phyloP scores from a whole-genome alignment of 2,888 invertebrate genomes.

The Papilio protenor region DNA sequence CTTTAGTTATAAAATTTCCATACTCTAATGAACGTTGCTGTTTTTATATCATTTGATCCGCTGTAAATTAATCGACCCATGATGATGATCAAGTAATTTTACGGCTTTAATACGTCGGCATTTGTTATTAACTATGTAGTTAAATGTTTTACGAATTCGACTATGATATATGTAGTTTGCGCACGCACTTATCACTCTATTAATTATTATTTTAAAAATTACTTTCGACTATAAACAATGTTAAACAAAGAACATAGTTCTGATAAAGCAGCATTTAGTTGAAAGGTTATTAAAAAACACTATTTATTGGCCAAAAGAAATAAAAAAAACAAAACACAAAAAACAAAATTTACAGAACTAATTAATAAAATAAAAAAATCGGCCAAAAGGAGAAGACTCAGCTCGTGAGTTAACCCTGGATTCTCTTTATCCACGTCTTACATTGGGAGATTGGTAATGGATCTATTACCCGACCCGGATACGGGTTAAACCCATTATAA shows the following conservation, averaged over 20 bases:
- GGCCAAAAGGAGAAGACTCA: too few species aligned
- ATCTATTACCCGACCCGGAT: conserved; percentile 7
- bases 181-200: too few species aligned
- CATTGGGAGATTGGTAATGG: background rate
- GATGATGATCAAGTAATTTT: background rate
- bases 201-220: too few species aligned
- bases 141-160: too few species aligned
- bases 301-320: too few species aligned
- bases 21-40: background rate
- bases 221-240: too few species aligned
- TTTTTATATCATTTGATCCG: conserved; percentile 15
- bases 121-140: background rate
- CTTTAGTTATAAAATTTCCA: conserved; percentile 11
- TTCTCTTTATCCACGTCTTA: background rate
- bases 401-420: background rate
- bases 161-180: too few species aligned
- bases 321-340: too few species aligned
- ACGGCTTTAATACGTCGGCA: background rate
- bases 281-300: too few species aligned
- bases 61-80: conserved; percentile 1
- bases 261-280: background rate
- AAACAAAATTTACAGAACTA: too few species aligned
- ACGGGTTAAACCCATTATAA: conserved; percentile 20
- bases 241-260: too few species aligned
- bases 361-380: too few species aligned